These are phyloP conservation scores for Tetramorium bicarinatum DNA, from an alignment of 2,888 invertebrate genomes.

Conservation along the genomic window DNA sequence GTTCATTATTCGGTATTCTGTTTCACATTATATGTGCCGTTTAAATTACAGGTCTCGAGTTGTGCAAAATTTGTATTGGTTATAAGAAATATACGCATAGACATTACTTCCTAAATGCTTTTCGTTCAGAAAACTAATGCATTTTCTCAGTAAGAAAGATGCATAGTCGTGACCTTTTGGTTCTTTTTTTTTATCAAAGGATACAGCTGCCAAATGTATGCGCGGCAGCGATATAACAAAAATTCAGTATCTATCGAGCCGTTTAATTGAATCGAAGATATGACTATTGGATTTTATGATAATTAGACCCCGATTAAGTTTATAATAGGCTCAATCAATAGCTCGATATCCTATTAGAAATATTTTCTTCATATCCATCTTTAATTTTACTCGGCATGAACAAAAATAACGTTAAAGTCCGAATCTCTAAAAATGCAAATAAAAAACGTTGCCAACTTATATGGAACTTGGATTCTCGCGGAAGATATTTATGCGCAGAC, in stretches of 20 bases:
- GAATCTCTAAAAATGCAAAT: not conserved
- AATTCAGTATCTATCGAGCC: not conserved
- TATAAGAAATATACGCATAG: not conserved
- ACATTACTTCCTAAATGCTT: not conserved
- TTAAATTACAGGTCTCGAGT: not conserved
- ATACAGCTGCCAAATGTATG: not conserved
- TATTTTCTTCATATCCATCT: not conserved
- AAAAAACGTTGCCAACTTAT: not conserved
- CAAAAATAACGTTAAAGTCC: too few species aligned
- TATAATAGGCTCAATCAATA: not conserved
- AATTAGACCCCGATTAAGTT: not conserved
- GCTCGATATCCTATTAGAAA: not conserved
- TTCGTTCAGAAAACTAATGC: not conserved
- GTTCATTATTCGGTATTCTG: not conserved
- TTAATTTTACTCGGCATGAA: not conserved
- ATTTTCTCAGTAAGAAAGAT: not conserved
- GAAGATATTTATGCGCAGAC: conserved; percentile 18
- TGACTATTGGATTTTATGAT: not conserved
- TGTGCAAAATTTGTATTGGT: not conserved
- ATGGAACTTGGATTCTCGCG: not conserved
- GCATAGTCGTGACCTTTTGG: not conserved
- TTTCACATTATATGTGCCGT: not conserved
- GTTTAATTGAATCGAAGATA: not conserved
- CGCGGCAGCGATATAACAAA: not conserved
- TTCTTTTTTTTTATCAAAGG: not conserved